Evolutionary conservation across 2,113 vertebrate genomes (phyloP).

Genomic region (Myxocyprinus asiaticus): DNA sequence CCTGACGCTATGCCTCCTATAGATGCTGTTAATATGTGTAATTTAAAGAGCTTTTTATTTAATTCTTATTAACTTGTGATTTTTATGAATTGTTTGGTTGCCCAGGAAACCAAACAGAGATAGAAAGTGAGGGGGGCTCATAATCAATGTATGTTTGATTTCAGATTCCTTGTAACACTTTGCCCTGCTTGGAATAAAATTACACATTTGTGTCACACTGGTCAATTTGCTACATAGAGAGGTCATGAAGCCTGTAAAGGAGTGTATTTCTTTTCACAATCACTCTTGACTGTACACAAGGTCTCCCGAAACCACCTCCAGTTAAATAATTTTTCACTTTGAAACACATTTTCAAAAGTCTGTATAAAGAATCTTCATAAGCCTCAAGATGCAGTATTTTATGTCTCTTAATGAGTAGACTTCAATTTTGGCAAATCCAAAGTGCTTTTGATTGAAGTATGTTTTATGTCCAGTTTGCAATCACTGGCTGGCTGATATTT

Average conservation of each 20-base stretch:
- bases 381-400: slow-evolving; percentile 20
- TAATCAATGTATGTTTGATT: slow-evolving; percentile 2
- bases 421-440: too few relatives aligned
- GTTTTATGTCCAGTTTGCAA: background rate
- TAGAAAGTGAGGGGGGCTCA: background rate
- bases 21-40: slow-evolving; percentile 31
- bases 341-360: background rate
- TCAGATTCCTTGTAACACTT: background rate
- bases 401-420: background rate
- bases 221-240: background rate
- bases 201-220: background rate
- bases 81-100: slow-evolving; percentile 35
- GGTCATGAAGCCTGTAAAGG: too few relatives aligned
- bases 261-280: too few relatives aligned
- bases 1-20: slow-evolving; percentile 14
- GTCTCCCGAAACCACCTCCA: background rate
- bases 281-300: background rate
- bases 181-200: background rate
- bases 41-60: slow-evolving; percentile 29
- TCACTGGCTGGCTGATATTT: too few relatives aligned
- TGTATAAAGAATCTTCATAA: background rate
- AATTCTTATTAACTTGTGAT: slow-evolving; percentile 38
- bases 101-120: background rate
- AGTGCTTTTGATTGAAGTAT: background rate
- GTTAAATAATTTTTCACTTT: background rate